A percentile compares a stretch with the other conserved stretches of the same genome.
phyloP scores from a whole-genome alignment of 64 coral and sea anemone species.

The Pocillopora damicornis region DNA sequence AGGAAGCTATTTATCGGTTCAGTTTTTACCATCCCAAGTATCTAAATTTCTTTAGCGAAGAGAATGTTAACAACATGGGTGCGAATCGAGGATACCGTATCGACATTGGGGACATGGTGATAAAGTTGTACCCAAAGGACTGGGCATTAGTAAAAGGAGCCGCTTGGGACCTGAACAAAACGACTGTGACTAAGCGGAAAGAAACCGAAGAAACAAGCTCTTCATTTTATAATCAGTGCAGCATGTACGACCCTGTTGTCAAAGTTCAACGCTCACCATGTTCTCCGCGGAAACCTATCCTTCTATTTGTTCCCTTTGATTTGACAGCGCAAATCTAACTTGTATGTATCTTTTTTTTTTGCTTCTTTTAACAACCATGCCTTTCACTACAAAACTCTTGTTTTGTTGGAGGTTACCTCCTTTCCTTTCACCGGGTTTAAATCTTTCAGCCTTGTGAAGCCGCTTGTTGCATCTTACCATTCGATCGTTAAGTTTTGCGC shows the following conservation, averaged over 20 bases:
- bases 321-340: slow-evolving; percentile 5
- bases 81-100: slow-evolving; percentile 47
- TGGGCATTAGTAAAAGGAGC: slow-evolving; percentile 40
- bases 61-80: slow-evolving; percentile 34
- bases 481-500: slow-evolving; percentile 32
- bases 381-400: slow-evolving; percentile 8
- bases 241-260: slow-evolving; percentile 52
- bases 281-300: slow-evolving; percentile 45
- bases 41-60: slow-evolving; percentile 54
- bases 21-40: slow-evolving; percentile 44
- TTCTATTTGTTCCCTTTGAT: slow-evolving; percentile 6
- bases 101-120: slow-evolving; percentile 53
- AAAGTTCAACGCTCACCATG: slow-evolving; percentile 24
- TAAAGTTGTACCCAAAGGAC: slow-evolving; percentile 50
- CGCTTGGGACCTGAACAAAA: slow-evolving; percentile 45
- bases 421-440: slow-evolving; percentile 6
- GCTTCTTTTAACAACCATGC: slow-evolving; percentile 1
- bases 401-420: not conserved
- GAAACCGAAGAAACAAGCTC: slow-evolving; percentile 62
- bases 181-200: slow-evolving; percentile 63
- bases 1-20: slow-evolving; percentile 53
- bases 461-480: slow-evolving; percentile 38
- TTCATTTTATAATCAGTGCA: slow-evolving; percentile 65
- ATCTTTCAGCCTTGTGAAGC: slow-evolving; percentile 21
- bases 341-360: slow-evolving; percentile 28